A percentile compares a stretch with the other conserved stretches of the same genome.
phyloP scores from a whole-genome alignment of 2,888 invertebrate species.

The Oeneis ivallda region DNA sequence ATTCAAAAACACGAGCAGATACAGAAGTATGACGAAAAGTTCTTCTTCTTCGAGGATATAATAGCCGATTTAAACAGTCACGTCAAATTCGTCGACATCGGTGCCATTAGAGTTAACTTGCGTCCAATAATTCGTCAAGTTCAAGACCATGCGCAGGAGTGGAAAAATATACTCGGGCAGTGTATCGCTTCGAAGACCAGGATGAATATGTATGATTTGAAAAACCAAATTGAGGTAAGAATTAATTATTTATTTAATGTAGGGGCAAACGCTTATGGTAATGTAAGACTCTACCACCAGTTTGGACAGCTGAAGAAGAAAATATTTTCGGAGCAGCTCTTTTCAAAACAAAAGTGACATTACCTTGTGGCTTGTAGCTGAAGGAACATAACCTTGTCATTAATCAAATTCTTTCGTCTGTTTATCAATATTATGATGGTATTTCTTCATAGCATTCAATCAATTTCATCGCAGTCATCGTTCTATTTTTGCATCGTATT shows the following conservation, averaged over 20 bases:
- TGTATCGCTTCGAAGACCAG: constrained; percentile 85
- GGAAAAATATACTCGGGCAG: constrained; percentile 88
- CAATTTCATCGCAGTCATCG: too few relatives aligned
- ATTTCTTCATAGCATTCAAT: too few relatives aligned
- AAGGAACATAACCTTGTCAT: too few relatives aligned
- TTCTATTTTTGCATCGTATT: too few relatives aligned
- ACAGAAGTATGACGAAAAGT: constrained; percentile 89
- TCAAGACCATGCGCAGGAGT: constrained; percentile 88
- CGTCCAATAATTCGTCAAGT: constrained; percentile 84
- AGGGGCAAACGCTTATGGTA: too few relatives aligned
- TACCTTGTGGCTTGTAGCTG: too few relatives aligned
- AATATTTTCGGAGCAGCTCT: too few relatives aligned
- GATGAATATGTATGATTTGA: constrained; percentile 85
- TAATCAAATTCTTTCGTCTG: too few relatives aligned
- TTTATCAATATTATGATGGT: too few relatives aligned
- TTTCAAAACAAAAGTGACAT: too few relatives aligned
- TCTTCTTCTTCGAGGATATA: constrained; percentile 90
- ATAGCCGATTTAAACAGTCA: constrained; percentile 84
- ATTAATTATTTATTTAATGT: background rate
- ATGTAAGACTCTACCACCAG: too few relatives aligned
- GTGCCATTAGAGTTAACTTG: constrained; percentile 88
- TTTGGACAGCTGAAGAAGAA: too few relatives aligned
- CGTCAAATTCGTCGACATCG: constrained; percentile 83
- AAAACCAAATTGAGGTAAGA: constrained; percentile 84
- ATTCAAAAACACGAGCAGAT: constrained; percentile 81